A percentile compares a stretch with the other conserved stretches of the same genome.
Conservation (phyloP, 2,888 invertebrate species). For the Malthinus flaveolus region DNA sequence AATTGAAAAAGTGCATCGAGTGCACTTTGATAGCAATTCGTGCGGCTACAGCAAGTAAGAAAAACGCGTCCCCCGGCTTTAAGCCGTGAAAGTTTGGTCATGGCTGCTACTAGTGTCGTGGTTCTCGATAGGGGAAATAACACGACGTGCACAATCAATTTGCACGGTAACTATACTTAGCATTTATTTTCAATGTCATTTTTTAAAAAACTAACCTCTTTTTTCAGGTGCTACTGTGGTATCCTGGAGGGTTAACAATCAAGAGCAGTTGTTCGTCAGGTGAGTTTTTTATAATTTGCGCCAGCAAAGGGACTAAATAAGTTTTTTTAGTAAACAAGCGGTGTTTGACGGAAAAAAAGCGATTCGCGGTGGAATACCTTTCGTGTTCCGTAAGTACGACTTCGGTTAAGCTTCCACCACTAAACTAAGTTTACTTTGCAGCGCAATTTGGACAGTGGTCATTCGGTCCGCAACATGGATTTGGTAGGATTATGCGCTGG, state of each 20-base stretch:
- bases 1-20: conserved; percentile 46
- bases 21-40: conserved; percentile 34
- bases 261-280: conserved; percentile 96
- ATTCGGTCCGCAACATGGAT: conserved; percentile 94
- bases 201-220: conserved; percentile 33
- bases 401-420: too few species aligned
- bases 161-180: conserved; percentile 76
- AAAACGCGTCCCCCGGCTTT: conserved; percentile 45
- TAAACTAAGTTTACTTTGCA: conserved; percentile 50
- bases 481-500: conserved; percentile 92
- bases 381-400: conserved; percentile 90
- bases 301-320: too few species aligned
- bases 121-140: conserved; percentile 94
- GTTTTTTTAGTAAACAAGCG: conserved; percentile 89
- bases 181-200: too few species aligned
- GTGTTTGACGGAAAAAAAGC: conserved; percentile 96
- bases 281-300: conserved; percentile 55
- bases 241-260: conserved; percentile 95
- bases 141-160: conserved; percentile 94
- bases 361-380: conserved; percentile 94
- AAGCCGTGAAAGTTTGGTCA: conserved; percentile 41
- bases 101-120: conserved; percentile 91
- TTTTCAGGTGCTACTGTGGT: conserved; percentile 88
- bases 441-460: conserved; percentile 96
- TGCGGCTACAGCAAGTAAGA: conserved; percentile 40